Evolutionary conservation across 2,888 invertebrate species (phyloP).

Genomic region (Liposcelis brunnea): DNA sequence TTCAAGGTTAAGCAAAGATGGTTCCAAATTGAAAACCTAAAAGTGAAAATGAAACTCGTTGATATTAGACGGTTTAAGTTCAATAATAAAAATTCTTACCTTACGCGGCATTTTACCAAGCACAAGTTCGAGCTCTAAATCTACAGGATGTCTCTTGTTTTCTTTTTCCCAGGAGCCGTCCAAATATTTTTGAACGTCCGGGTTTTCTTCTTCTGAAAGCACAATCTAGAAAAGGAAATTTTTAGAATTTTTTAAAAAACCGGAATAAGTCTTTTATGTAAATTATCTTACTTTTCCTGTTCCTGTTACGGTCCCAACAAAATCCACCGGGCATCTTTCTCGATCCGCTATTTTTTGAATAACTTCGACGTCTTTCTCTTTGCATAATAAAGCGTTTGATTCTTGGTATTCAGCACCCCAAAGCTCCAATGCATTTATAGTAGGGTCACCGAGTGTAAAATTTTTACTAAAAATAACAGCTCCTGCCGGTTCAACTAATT

Average conservation of each 20-base stretch:
- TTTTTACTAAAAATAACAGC: slow-evolving; percentile 74
- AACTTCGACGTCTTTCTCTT: slow-evolving; percentile 40
- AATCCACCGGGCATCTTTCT: slow-evolving; percentile 82
- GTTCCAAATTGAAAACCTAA: slow-evolving; percentile 40
- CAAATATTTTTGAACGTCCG: slow-evolving; percentile 12
- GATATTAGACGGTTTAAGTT: background rate
- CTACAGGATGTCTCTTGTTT: slow-evolving; percentile 53
- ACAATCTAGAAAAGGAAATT: slow-evolving; percentile 16
- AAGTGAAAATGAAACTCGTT: slow-evolving; percentile 13
- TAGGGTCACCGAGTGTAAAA: slow-evolving; percentile 87
- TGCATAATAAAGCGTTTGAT: slow-evolving; percentile 76
- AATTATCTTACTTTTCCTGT: slow-evolving; percentile 54
- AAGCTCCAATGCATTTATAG: slow-evolving; percentile 78
- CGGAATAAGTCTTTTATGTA: background rate
- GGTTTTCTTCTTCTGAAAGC: slow-evolving; percentile 10
- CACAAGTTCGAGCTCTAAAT: slow-evolving; percentile 75
- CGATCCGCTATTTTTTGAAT: slow-evolving; percentile 57
- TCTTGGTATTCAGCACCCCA: slow-evolving; percentile 99
- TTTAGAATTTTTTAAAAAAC: slow-evolving; percentile 18
- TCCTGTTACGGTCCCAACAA: slow-evolving; percentile 84
- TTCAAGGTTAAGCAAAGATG: slow-evolving; percentile 30
- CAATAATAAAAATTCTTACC: slow-evolving; percentile 24
- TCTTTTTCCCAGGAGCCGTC: slow-evolving; percentile 18
- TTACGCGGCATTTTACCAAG: slow-evolving; percentile 75
- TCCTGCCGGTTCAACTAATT: slow-evolving; percentile 87